A percentile compares a stretch with the other conserved stretches of the same genome.
phyloP scores from a whole-genome alignment of 2,797 vertebrate species.

The Rhinella marina region DNA sequence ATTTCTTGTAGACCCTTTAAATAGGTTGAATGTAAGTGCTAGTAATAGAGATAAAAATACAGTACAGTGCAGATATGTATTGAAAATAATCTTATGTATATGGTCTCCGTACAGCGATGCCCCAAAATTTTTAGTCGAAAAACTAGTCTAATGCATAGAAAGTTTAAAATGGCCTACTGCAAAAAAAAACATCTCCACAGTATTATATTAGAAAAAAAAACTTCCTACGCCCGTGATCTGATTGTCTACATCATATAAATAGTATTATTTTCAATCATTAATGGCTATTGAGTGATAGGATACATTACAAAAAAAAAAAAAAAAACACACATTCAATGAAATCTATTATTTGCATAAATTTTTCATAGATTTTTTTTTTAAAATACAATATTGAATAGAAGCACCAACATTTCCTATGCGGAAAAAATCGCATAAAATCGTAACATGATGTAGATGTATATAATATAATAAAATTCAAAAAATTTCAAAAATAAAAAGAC shows the following conservation, averaged over 20 bases:
- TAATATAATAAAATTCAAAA: neutral
- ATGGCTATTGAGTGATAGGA: slow-evolving; percentile 48
- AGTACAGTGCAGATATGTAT: slow-evolving; percentile 53
- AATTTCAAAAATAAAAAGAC: neutral
- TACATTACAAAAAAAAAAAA: slow-evolving; percentile 11
- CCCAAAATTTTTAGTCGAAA: neutral
- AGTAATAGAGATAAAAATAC: slow-evolving; percentile 22
- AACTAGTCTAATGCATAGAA: slow-evolving; percentile 46
- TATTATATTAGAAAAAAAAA: neutral
- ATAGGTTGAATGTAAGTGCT: slow-evolving; percentile 21
- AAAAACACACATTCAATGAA: slow-evolving; percentile 53
- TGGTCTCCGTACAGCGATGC: neutral
- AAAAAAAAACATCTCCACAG: slow-evolving; percentile 36
- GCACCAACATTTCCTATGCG: slow-evolving; percentile 58
- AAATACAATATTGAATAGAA: slow-evolving; percentile 55
- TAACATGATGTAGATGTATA: slow-evolving; percentile 8
- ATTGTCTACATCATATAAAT: slow-evolving; percentile 57
- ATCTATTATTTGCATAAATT: slow-evolving; percentile 58
- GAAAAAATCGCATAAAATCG: slow-evolving; percentile 37
- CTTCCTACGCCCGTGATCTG: slow-evolving; percentile 21
- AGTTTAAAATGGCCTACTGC: slow-evolving; percentile 24
- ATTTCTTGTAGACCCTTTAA: neutral
- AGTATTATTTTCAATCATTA: slow-evolving; percentile 38
- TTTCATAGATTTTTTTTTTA: neutral
- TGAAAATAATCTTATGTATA: slow-evolving; percentile 53